A percentile compares a stretch with the other conserved stretches of the same genome.
Evolutionary conservation across 2,113 vertebrate species (phyloP).

Genomic region (Bubo blakistoni): DNA sequence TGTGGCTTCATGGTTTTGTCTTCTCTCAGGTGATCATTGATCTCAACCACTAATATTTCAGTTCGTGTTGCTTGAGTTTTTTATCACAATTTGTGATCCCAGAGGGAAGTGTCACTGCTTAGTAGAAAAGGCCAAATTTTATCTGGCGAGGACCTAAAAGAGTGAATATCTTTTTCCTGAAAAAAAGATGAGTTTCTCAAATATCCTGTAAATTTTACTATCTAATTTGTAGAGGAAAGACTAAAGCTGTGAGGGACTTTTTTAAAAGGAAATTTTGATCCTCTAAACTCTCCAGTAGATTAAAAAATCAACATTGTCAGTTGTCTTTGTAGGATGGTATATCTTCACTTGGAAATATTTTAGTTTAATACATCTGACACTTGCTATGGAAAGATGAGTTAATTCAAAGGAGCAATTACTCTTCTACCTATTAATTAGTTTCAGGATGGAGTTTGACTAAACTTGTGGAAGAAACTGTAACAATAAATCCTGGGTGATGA

Average conservation of each 20-base stretch:
- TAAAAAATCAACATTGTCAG: background rate
- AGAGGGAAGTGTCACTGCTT: background rate
- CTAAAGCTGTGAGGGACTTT: background rate
- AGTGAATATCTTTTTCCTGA: background rate
- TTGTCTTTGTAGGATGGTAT: background rate
- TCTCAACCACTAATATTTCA: background rate
- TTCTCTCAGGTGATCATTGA: background rate
- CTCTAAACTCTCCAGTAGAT: background rate
- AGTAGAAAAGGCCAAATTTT: background rate
- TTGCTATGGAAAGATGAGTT: background rate
- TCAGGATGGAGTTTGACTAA: background rate
- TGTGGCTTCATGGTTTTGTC: background rate
- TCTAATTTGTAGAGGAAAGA: background rate
- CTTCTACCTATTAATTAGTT: background rate
- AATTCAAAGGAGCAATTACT: background rate
- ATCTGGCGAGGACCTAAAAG: background rate
- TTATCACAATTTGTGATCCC: background rate
- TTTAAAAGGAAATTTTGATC: background rate
- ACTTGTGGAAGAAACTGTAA: background rate
- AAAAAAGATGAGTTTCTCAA: background rate
- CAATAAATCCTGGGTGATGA: background rate
- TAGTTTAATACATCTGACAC: background rate
- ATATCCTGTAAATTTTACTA: background rate
- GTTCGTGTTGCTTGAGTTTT: background rate
- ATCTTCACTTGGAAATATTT: background rate